These are phyloP conservation scores for Antedon mediterranea DNA, from an alignment of 53 echinoderm and acorn worm species.

Conservation along the genomic window DNA sequence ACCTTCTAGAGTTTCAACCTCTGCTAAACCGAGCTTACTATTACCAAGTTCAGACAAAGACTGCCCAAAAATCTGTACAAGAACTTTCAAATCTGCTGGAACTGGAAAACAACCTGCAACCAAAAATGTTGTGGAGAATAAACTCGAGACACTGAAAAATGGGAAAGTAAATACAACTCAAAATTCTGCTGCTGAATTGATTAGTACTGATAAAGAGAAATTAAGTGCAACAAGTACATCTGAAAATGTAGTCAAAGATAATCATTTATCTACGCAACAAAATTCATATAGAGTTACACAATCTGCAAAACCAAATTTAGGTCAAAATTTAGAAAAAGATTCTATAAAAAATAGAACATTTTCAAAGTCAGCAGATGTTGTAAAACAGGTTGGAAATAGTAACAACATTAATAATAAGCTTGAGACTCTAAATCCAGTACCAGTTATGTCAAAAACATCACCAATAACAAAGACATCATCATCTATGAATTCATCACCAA, in stretches of 20 bases:
- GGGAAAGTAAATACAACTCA: too few species aligned
- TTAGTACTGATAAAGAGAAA: not conserved
- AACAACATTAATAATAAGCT: not conserved
- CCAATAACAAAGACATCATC: not conserved
- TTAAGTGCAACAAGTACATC: not conserved
- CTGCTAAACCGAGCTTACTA: not conserved
- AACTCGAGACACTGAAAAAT: not conserved
- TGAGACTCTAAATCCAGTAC: not conserved
- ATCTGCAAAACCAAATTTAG: not conserved
- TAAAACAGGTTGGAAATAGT: not conserved
- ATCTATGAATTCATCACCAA: not conserved
- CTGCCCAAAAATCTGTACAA: not conserved
- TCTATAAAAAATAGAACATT: not conserved
- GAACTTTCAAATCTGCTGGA: not conserved
- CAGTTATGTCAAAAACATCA: not conserved
- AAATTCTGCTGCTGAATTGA: not conserved
- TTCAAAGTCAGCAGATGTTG: not conserved
- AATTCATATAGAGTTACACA: not conserved
- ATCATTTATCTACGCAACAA: not conserved
- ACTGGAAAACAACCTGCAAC: not conserved
- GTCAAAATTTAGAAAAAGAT: not conserved
- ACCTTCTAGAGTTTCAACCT: not conserved
- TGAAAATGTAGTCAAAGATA: not conserved
- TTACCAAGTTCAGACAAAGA: not conserved
- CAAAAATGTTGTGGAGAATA: not conserved